These are phyloP conservation scores for Pipa parva DNA, from an alignment of 2,113 vertebrate species.

Conservation along the genomic window DNA sequence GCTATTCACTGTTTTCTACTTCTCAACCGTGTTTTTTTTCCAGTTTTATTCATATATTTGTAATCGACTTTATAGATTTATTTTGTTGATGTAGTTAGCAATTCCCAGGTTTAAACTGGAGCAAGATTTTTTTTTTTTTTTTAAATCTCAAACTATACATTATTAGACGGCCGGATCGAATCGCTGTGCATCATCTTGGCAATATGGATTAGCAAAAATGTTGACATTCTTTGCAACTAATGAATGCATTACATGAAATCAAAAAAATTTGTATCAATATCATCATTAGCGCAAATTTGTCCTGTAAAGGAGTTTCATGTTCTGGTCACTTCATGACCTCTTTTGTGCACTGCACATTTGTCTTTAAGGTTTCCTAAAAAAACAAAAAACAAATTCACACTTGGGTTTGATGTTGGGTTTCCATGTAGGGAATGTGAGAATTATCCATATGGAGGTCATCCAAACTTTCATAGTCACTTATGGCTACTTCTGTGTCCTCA, in stretches of 20 bases:
- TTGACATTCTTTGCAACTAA: constrained; percentile 42
- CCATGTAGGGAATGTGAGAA: constrained; percentile 67
- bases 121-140: no score
- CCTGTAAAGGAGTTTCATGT: constrained; percentile 1
- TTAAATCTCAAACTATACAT: neutral
- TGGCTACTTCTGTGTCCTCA: constrained; percentile 74
- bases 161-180: no score
- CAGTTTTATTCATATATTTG: no score
- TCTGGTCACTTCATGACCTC: neutral
- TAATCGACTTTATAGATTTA: no score
- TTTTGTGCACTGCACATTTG: constrained; percentile 11
- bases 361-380: neutral
- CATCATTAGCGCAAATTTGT: neutral
- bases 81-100: no score
- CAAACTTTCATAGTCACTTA: constrained; percentile 81
- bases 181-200: constrained; percentile 40
- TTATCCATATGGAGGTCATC: constrained; percentile 72
- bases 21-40: no score
- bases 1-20: no score
- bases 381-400: constrained; percentile 67
- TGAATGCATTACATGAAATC: constrained; percentile 37
- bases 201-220: constrained; percentile 48
- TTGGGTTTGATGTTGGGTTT: constrained; percentile 91
- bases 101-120: no score
- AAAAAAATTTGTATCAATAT: constrained; percentile 2